phyloP scores from a whole-genome alignment of 2,797 vertebrate species.

The Calcarius lapponicus region DNA sequence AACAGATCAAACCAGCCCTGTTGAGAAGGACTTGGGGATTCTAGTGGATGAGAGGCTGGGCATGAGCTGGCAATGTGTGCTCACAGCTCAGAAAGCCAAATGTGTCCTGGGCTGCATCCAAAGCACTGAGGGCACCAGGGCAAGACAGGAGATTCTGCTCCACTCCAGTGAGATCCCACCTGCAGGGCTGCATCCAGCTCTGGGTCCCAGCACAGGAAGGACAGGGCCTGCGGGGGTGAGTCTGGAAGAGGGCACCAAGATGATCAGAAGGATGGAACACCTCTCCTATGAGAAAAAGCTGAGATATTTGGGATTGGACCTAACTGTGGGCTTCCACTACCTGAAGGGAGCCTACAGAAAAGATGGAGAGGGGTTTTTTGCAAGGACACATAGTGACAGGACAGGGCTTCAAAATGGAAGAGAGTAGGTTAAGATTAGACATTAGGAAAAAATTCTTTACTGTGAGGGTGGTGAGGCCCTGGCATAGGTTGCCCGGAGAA shows the following conservation, averaged over 20 bases:
- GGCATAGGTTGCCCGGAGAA: neutral
- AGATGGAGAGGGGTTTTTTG: neutral
- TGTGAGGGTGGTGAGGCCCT: neutral
- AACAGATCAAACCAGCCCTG: neutral
- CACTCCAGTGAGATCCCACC: neutral
- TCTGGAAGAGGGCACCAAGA: neutral
- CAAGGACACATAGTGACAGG: neutral
- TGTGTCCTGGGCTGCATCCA: neutral
- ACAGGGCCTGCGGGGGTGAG: neutral
- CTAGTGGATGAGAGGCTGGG: neutral
- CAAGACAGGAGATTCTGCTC: neutral
- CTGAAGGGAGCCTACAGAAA: neutral
- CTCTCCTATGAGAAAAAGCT: neutral
- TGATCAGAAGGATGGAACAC: neutral
- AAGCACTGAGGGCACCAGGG: neutral
- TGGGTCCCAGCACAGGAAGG: neutral
- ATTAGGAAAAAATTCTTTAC: neutral
- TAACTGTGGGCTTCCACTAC: neutral
- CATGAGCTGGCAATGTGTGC: neutral
- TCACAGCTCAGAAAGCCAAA: neutral
- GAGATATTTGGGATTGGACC: neutral
- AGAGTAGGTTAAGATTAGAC: neutral
- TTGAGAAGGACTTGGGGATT: neutral
- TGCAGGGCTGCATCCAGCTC: neutral
- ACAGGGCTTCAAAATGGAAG: neutral